Conservation (phyloP, 2,113 vertebrate species). For the Sceloporus tristichus region DNA sequence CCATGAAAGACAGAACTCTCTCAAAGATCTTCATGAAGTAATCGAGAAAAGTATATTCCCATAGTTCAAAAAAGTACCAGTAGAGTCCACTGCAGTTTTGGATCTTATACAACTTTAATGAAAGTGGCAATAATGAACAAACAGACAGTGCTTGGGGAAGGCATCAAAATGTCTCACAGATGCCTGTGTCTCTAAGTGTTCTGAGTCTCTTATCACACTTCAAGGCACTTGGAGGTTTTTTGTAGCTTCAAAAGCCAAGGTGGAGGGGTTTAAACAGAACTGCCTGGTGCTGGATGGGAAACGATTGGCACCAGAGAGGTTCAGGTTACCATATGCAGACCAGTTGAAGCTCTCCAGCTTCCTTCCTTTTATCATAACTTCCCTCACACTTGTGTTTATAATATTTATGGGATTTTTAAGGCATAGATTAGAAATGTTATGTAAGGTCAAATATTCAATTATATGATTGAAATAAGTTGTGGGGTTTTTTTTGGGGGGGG, state of each 20-base stretch:
- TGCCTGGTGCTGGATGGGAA: background rate
- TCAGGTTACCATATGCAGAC: background rate
- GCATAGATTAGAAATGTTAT: background rate
- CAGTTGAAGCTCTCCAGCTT: background rate
- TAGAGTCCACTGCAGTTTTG: slow-evolving; percentile 22
- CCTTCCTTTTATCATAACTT: background rate
- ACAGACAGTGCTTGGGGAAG: background rate
- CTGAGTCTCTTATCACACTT: background rate
- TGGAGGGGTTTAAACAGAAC: slow-evolving; percentile 9
- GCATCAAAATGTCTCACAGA: slow-evolving; percentile 23
- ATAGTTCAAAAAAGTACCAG: slow-evolving; percentile 14
- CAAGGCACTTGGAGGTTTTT: slow-evolving; percentile 27
- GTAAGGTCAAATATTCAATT: background rate
- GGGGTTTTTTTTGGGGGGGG: background rate
- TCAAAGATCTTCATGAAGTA: background rate
- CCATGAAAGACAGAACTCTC: background rate
- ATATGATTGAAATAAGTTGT: background rate
- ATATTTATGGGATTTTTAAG: background rate
- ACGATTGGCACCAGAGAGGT: background rate
- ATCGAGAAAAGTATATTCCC: slow-evolving; percentile 10
- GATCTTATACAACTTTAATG: slow-evolving; percentile 36
- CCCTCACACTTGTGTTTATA: background rate
- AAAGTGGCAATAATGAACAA: slow-evolving; percentile 13
- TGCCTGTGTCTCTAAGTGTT: slow-evolving; percentile 6
- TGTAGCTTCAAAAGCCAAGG: slow-evolving; percentile 4